Base-by-base conservation (phyloP, 1,140 invertebrate species). In the Drosophila auraria region DNA sequence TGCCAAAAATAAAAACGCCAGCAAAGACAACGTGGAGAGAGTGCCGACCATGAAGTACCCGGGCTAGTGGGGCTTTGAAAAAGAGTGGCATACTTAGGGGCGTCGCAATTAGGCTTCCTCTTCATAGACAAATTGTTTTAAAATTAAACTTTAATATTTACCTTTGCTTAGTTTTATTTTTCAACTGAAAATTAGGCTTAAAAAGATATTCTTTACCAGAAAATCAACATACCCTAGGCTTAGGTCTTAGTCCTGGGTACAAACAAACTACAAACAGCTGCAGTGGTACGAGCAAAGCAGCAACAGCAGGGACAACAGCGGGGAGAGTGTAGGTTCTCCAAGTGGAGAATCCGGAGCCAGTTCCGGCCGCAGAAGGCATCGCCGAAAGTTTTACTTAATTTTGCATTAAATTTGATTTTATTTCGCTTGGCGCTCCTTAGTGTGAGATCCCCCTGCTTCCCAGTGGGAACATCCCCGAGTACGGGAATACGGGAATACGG, bases 361-460 rank as follows among this genome's bases (percentile, higher is more conserved):
- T 61, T 50, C 44, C 36, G 45, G 60, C 65, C 63, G 50, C 60
- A 61, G 71, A 66, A 71, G 61, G 65, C 54, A 73, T 40, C 33
- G 40, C 40, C 83, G 25, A 54, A 89, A 89, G 75, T 86, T 89
- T 89, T 86, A 86, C 83, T 90, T 82, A 84, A 90, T 89, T 90
- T 82, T 90, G 78, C 68, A 83, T 87, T 73, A 81, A 89, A 89
- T 84, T 89, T 81, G 78, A 87, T 89, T 89, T 83, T 44, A 83
- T 87, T 87, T 53, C 45, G 53, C 53, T 47, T 38, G 45, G 17
- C 61, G 59, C 69, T 82, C 33, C 8, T 20, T 36, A 20, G 12
- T n/a, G 36, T n/a, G 23, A 9, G 33, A 60, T 30, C 15, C 11
- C 14, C 5, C 30, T n/a, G 3, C 17, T 40, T 5, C 40, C 73